Evolutionary conservation across 2,113 vertebrate species (phyloP), one percentile per base, ranked within the genome.

Genomic region (Centropristis striata): DNA sequence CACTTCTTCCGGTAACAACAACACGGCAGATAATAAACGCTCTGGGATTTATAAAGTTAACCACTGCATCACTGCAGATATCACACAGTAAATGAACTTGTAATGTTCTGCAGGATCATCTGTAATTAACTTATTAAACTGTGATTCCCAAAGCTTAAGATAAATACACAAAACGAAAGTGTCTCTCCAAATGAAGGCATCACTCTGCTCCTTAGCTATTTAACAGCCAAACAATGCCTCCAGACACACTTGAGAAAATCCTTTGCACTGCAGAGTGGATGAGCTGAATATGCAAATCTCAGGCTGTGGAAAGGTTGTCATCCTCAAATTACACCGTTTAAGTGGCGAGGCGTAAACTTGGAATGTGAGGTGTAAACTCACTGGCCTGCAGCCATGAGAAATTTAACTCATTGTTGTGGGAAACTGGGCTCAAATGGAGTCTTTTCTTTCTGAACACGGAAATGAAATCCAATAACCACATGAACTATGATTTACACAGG

Each of bases 261-360:
- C 18, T 70, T 7, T 36, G 46, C 32, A 37, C 23, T 11, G n/a
- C n/a, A n/a, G 0, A 20, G 36, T 69, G 42, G 71, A 16, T 60
- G 59, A 67, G 44, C 68, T 64, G 2, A 75, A 73, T 66, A 85
- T 74, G 59, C 81, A 88, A 42, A 81, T 79, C 8, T 57, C 4
- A 28, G n/a, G 11, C 42, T 47, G 60, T 27, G 23, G 39, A 37
- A 41, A 71, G 50, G 4, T 20, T 57, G 36, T 14, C 18, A 12
- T 27, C 25, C 36, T 78, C 28, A 65, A 32, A 39, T 67, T 32
- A 57, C 49, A 37, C 18, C n/a, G 11, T 20, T 36, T 27, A 57
- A 64, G 44, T 25, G 28, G 20, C 25, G 27, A 69, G 12, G 10
- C 0, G 6, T 25, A 1, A 37, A 10, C 15, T 37, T 70, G 9